These are phyloP conservation scores for Acanthosoma haemorrhoidale DNA, from an alignment of 2,888 invertebrate genomes.

Conservation along the genomic window DNA sequence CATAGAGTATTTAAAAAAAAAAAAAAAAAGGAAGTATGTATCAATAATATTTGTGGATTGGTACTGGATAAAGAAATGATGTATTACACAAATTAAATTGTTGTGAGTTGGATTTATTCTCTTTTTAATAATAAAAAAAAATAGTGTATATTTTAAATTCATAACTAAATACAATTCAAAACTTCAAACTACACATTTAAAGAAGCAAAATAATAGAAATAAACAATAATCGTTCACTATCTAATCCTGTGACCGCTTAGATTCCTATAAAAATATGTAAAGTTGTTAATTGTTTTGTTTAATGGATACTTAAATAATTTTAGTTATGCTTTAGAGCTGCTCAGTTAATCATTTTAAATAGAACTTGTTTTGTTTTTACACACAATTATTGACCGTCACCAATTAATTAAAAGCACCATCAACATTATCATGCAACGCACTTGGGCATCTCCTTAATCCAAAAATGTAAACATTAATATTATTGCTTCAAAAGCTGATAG, in stretches of 20 bases:
- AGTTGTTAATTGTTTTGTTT: constrained; percentile 10
- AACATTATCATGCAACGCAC: constrained; percentile 27
- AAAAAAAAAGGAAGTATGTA: neutral
- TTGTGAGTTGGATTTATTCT: constrained; percentile 42
- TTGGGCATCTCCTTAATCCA: constrained; percentile 32
- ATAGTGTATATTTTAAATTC: neutral
- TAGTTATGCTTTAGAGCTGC: neutral
- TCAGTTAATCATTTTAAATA: constrained; percentile 3
- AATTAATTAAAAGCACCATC: constrained; percentile 31
- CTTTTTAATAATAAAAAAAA: constrained; percentile 27
- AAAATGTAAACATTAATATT: neutral
- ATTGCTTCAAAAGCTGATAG: constrained; percentile 18
- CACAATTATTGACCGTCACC: constrained; percentile 24
- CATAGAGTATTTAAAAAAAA: neutral
- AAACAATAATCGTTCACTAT: constrained; percentile 38
- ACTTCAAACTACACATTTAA: neutral
- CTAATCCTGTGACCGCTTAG: neutral
- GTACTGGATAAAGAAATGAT: constrained; percentile 23
- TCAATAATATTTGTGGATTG: constrained; percentile 15
- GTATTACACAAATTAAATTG: constrained; percentile 32
- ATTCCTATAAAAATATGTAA: neutral
- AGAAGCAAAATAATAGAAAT: constrained; percentile 26
- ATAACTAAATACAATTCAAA: constrained; percentile 13
- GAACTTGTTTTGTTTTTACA: neutral
- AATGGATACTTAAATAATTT: neutral